Evolutionary conservation across 2,888 invertebrate species (phyloP).

Genomic region (Drosophila kanekoi): DNA sequence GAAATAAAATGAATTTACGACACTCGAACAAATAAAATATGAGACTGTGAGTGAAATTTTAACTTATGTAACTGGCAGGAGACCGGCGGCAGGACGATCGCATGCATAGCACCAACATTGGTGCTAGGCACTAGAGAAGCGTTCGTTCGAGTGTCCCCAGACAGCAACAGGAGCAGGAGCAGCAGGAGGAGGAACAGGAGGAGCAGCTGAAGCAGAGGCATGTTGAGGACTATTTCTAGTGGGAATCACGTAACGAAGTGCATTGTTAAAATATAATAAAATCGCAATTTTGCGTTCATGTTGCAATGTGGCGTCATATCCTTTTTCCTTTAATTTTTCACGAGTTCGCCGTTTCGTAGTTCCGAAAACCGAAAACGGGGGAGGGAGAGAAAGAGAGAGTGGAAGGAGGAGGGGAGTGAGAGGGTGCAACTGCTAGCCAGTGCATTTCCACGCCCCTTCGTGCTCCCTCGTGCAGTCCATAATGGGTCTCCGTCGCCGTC

Average conservation of each 20-base stretch:
- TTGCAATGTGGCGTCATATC: conserved; percentile 81
- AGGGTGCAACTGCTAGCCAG: neutral
- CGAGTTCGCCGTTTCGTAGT: conserved; percentile 81
- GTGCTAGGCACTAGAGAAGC: conserved; percentile 43
- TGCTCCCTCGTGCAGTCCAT: conserved; percentile 55
- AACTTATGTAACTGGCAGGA: conserved; percentile 31
- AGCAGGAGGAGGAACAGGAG: neutral
- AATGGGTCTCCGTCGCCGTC: conserved; percentile 50
- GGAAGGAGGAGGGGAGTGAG: too few species aligned
- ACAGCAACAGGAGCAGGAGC: conserved; percentile 9
- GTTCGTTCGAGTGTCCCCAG: conserved; percentile 42
- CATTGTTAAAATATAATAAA: conserved; percentile 80
- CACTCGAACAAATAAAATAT: conserved; percentile 64
- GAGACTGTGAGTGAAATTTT: conserved; percentile 51
- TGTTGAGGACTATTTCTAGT: conserved; percentile 70
- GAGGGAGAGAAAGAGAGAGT: neutral
- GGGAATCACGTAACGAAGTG: conserved; percentile 82
- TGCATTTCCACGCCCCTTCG: conserved; percentile 33
- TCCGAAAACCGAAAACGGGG: conserved; percentile 68
- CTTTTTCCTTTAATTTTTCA: conserved; percentile 81
- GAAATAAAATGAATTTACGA: conserved; percentile 70
- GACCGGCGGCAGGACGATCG: conserved; percentile 19
- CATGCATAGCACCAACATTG: conserved; percentile 52
- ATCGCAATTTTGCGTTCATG: conserved; percentile 81
- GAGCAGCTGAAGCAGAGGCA: conserved; percentile 8